A percentile compares a stretch with the other conserved stretches of the same genome.
Evolutionary conservation across 1,140 invertebrate genomes (phyloP).

Genomic region (Nautilus pompilius): DNA sequence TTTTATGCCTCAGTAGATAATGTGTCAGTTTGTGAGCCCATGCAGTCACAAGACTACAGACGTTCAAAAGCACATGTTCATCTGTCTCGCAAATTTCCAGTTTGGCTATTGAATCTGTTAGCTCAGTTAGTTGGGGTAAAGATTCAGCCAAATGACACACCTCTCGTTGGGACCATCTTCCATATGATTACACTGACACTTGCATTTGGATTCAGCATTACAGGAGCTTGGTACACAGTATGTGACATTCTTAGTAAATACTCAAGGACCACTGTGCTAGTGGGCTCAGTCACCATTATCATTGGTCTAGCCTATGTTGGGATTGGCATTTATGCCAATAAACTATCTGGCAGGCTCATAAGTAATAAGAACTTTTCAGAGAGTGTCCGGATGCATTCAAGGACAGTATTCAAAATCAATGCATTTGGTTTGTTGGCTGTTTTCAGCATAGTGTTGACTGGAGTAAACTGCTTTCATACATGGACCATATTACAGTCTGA

Average conservation of each 20-base stretch:
- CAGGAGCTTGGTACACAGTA: conserved; percentile 38
- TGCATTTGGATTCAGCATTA: conserved; percentile 28
- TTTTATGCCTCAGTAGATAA: no score
- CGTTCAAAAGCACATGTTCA: no score
- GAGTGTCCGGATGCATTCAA: conserved; percentile 53
- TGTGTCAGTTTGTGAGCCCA: no score
- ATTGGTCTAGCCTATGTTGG: conserved; percentile 47
- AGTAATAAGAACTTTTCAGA: conserved; percentile 50
- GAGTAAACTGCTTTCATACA: conserved; percentile 34
- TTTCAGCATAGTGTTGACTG: conserved; percentile 23
- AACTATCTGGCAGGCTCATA: conserved; percentile 43
- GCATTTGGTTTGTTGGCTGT: conserved; percentile 34
- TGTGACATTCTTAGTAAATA: conserved; percentile 48
- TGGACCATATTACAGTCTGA: conserved; percentile 24
- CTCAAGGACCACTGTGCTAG: conserved; percentile 45
- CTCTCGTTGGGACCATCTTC: conserved; percentile 39
- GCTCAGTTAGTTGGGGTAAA: conserved; percentile 32
- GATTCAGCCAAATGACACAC: conserved; percentile 19
- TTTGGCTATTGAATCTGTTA: conserved; percentile 32
- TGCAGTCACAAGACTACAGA: no score
- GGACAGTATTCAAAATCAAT: conserved; percentile 54
- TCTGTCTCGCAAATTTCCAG: conserved; percentile 27
- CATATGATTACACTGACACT: conserved; percentile 44
- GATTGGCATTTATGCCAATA: conserved; percentile 44
- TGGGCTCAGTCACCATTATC: conserved; percentile 41